These are phyloP conservation scores for Chaetodon auriga DNA, from an alignment of 2,113 vertebrate genomes.

Conservation along the genomic window DNA sequence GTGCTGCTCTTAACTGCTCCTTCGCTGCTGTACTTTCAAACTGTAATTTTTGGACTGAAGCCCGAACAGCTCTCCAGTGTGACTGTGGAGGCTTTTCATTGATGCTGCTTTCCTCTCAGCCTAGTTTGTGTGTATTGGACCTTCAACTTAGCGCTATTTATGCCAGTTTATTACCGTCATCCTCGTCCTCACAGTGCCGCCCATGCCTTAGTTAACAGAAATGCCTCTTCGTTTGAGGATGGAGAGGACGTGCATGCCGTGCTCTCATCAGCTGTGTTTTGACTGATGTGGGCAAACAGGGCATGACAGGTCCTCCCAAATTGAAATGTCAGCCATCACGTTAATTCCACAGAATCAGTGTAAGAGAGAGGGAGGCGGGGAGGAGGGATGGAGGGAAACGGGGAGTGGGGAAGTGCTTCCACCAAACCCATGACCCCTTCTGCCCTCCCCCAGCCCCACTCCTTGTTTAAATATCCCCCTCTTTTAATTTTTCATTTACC, in stretches of 20 bases:
- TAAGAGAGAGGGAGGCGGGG: conserved; percentile 4
- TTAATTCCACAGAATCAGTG: conserved; percentile 66
- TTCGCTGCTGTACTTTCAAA: conserved; percentile 20
- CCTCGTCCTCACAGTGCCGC: conserved; percentile 6
- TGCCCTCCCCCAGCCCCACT: background rate
- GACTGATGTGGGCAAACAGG: conserved; percentile 54
- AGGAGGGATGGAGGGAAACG: background rate
- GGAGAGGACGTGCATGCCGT: background rate
- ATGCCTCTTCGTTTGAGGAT: background rate
- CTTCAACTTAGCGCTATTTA: conserved; percentile 19
- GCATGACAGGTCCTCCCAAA: conserved; percentile 61
- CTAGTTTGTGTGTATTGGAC: conserved; percentile 24
- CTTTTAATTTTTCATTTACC: conserved; percentile 60
- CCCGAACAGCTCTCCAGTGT: conserved; percentile 17
- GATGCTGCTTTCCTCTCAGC: background rate
- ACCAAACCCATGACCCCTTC: conserved; percentile 37
- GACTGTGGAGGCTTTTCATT: conserved; percentile 24
- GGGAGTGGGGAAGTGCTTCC: conserved; percentile 19
- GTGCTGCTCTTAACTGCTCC: conserved; percentile 20
- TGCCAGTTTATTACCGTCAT: conserved; percentile 21
- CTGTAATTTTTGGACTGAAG: conserved; percentile 36
- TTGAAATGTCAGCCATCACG: conserved; percentile 73
- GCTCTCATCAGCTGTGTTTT: conserved; percentile 41
- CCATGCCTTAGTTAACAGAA: conserved; percentile 14
- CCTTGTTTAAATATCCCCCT: conserved; percentile 20